A percentile compares a stretch with the other conserved stretches of the same genome.
Evolutionary conservation across 1,140 invertebrate species (phyloP).

Genomic region (Drosophila guanche): DNA sequence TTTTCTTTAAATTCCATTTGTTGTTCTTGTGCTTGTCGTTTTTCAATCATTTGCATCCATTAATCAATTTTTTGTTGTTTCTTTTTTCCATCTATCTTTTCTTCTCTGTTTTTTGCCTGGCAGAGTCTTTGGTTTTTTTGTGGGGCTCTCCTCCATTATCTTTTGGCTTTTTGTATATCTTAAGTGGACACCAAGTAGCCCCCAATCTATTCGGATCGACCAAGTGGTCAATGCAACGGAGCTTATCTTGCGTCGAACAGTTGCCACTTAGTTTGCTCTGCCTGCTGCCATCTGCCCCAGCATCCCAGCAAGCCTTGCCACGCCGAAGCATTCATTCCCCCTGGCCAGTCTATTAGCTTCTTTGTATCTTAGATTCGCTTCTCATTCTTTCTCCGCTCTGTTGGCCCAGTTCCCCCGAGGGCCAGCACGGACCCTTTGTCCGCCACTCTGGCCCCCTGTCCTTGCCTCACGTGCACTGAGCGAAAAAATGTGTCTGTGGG

Average conservation of each 20-base stretch:
- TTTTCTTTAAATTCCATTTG: slow-evolving; percentile 38
- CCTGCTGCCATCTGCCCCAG: neutral
- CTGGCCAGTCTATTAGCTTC: slow-evolving; percentile 54
- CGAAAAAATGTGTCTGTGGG: slow-evolving; percentile 50
- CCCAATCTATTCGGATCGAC: slow-evolving; percentile 45
- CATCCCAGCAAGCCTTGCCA: neutral
- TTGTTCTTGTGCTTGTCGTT: slow-evolving; percentile 54
- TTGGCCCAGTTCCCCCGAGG: slow-evolving; percentile 56
- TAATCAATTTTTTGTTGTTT: slow-evolving; percentile 70
- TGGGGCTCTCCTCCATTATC: slow-evolving; percentile 30
- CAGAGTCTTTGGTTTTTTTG: slow-evolving; percentile 14
- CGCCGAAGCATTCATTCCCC: neutral
- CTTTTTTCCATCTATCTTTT: slow-evolving; percentile 7
- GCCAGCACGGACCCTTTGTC: slow-evolving; percentile 48
- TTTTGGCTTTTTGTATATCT: slow-evolving; percentile 58
- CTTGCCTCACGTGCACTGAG: slow-evolving; percentile 18
- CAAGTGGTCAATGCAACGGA: slow-evolving; percentile 58
- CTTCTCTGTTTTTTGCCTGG: slow-evolving; percentile 13
- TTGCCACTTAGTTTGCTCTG: slow-evolving; percentile 55
- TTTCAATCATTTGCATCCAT: slow-evolving; percentile 80
- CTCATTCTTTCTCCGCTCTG: slow-evolving; percentile 14
- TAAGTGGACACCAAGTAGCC: slow-evolving; percentile 68
- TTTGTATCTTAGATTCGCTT: slow-evolving; percentile 54
- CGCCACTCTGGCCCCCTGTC: neutral
- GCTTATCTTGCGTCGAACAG: slow-evolving; percentile 71